Conservation (phyloP, 2,113 vertebrate species). For the Sminthopsis crassicaudata region DNA sequence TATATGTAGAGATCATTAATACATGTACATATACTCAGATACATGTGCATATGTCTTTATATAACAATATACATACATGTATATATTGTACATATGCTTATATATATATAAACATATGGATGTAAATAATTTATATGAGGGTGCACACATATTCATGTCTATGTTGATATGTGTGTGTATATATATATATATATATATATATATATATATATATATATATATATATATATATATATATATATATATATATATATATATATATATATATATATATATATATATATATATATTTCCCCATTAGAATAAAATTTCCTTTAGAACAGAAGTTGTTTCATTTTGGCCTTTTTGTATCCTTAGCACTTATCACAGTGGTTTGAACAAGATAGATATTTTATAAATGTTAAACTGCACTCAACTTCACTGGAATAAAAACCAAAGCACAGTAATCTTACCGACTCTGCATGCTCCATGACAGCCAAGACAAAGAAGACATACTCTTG, state of each 20-base stretch:
- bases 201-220: background rate
- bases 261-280: background rate
- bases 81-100: background rate
- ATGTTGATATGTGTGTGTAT: too few species aligned
- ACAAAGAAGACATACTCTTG: conserved; percentile 99
- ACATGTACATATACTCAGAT: background rate
- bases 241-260: background rate
- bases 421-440: background rate
- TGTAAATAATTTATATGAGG: too few species aligned
- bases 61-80: too few species aligned
- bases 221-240: background rate
- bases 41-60: too few species aligned
- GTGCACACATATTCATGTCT: too few species aligned
- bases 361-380: background rate
- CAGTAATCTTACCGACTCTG: conserved; percentile 92
- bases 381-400: background rate
- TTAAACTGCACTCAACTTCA: background rate
- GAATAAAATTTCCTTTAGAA: background rate
- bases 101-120: too few species aligned
- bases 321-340: background rate
- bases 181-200: background rate
- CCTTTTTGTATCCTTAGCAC: background rate
- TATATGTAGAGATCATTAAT: background rate
- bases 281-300: background rate
- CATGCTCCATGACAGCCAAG: conserved; percentile 95